Conservation (phyloP, 2,797 vertebrate genomes). For the Acipenser ruthenus region DNA sequence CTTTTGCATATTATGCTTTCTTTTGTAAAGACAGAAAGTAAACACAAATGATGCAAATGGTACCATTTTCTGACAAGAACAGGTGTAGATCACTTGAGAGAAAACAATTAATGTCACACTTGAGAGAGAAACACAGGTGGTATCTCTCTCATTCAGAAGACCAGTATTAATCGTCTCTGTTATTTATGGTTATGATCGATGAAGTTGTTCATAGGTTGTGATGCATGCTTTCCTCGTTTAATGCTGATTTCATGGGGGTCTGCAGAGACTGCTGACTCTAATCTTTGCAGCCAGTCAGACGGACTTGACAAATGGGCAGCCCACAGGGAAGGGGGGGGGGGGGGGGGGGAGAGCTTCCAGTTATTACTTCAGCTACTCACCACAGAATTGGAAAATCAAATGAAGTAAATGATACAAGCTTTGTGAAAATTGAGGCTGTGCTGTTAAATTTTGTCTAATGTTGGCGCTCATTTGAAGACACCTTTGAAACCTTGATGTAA, state of each 20-base stretch:
- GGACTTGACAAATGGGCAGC: not conserved
- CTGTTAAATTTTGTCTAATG: too few species aligned
- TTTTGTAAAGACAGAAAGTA: not conserved
- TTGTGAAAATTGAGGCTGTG: too few species aligned
- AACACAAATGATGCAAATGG: not conserved
- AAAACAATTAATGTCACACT: not conserved
- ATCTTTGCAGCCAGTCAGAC: not conserved
- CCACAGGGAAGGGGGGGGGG: too few species aligned
- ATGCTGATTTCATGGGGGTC: not conserved
- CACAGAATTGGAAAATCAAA: too few species aligned
- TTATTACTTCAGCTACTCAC: too few species aligned
- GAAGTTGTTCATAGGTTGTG: not conserved
- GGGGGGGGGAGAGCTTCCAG: too few species aligned
- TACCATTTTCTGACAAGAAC: not conserved
- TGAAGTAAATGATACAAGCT: too few species aligned
- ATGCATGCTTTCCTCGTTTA: not conserved
- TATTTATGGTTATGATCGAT: too few species aligned
- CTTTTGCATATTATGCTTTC: not conserved
- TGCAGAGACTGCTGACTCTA: not conserved
- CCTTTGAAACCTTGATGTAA: too few species aligned
- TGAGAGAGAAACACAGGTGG: not conserved
- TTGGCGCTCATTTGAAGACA: too few species aligned
- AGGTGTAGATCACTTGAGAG: not conserved
- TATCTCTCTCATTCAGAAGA: not conserved
- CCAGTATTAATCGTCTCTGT: too few species aligned